Base-by-base conservation (phyloP, 2,113 vertebrate species). In the Nyctibius bracteatus region DNA sequence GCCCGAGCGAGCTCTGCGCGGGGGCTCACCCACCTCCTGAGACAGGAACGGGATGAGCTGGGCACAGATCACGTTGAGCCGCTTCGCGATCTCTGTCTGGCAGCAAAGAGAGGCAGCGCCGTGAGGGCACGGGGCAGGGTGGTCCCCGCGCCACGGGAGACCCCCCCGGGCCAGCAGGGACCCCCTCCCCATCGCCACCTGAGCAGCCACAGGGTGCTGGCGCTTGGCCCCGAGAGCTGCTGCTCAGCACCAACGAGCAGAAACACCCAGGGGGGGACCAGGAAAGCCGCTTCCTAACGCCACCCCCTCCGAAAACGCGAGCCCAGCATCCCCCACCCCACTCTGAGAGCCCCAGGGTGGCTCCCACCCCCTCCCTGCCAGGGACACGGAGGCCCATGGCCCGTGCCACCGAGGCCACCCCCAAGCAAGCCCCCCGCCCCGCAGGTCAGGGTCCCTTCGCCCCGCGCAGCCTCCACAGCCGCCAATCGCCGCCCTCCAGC, bases 1-100 rank as follows among this genome's bases (percentile, higher is more conserved):
- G 25, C 37, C n/a, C 37, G 3, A 3, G 55, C 85, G 62, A 84
- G 83, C 79, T 52, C 52, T n/a, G 47, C 35, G 9, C 2, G 2
- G 35, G 47, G 63, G 65, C n/a, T 79, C 59, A 95, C 97, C 93
- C 94, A 99, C 99, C 99, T 99, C 99, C 97, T 99, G 99, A 88
- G 99, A 99, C 94, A 99, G 97, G 98, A 99, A 99, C n/a, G 99
- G 99, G 97, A 99, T 99, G 98, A 99, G 98, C 97, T 99, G 99
- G 84, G 99, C 99, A 16, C 99, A 99, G 97, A 99, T 99, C 95
- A 99, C 99, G 10, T 99, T 99, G 96, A 99, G 98, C 68, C 99
- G 98, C 97, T 99, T 99, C 54, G 99, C 99, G 31, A 99, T 99
- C 98, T 99, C 99, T 5, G 99, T 99, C 99, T 99, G 98, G 78